Base-by-base conservation (phyloP, 2,113 vertebrate species). In the Sturnus vulgaris region DNA sequence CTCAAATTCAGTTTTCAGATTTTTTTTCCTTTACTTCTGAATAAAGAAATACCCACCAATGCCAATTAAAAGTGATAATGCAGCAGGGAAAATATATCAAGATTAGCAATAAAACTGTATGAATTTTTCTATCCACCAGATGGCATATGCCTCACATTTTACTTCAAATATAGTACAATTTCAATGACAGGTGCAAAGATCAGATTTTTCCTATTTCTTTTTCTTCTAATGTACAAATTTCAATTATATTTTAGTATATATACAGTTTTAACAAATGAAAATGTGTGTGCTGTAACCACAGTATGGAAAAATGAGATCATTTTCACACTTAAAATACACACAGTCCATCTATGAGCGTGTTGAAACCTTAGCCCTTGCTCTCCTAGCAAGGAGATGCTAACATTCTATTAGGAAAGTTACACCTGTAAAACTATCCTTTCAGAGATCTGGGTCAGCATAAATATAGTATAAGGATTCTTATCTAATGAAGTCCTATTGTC, bases 101-200 rank as follows among this genome's bases (percentile, higher is more conserved):
- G 37, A 69, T 42, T 78, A 65, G 15, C 27, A 90, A 78, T n/a
- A 78, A 82, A 92, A 39, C 39, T 88, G 93, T 83, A 86, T 56
- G 60, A 68, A 79, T 44, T 71, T 27, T 66, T 85, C 79, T 85
- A 87, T 91, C 97, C 97, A 97, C 91, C 78, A 97, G 97, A 91
- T 94, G 97, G 96, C 92, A 94, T 21, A 79, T 31, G 71, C 27
- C 59, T 90, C 94, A 91, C 88, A 42, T 63, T 90, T 93, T 82
- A 68, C 40, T 83, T 82, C 65, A 69, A 66, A 86, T 60, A 56
- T 2, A 69, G 15, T 44, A 12, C 42, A 61, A 63, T 30, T 49
- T 65, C 44, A 72, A 30, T 28, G 15, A 35, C 3, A 20, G 9
- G 15, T 27, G 15, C 35, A 25, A 90, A 77, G 5, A 66, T 22